Evolutionary conservation across 1,140 invertebrate species (phyloP), one percentile per base, ranked within the genome.

Genomic region (Rhagoletis zephyria): DNA sequence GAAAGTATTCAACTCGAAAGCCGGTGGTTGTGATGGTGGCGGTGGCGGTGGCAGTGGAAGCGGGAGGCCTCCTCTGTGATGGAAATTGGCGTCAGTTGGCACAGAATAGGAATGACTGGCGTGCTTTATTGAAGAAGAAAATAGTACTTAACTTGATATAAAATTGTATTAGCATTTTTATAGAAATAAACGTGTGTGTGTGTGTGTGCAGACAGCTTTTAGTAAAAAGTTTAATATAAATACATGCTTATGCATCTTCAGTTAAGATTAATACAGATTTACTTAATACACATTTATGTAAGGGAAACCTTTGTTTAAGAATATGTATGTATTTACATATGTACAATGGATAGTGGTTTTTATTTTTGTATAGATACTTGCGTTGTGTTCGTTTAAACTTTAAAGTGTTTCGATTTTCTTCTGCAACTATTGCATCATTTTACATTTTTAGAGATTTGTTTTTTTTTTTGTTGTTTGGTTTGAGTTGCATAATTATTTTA

Each of bases 291-390:
- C 70, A 51, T n/a, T 48, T 81, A 59, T 56, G 59, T 81, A 4
- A 81, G 19, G 74, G 74, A 81, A 81, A 81, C 74, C 74, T 81
- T 81, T 19, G 45, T 81, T 74, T 59, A 30, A 81, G 74, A 81
- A 56, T 51, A 56, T n/a, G 4, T 77, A 67, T 59, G 51, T 81
- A 16, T 14, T 81, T 63, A 12, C 16, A 63, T 63, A 16, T 67
- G 5, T 67, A 2, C 16, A 67, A 67, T 67, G 6, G 4, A 64
- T 64, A 64, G 4, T n/a, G 30, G 30, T 30, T 64, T 16, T n/a
- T 30, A 0, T 4, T 56, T 30, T 30, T 56, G 56, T 56, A 3
- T 77, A 14, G 4, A n/a, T 77, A n/a, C 51, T 56, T 51, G 45
- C 74, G 45, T 81, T 81, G 67, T 74, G 45, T 48, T 2, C 74